Base-by-base conservation (phyloP, 2,888 invertebrate genomes). In the Drosophila planitibia region DNA sequence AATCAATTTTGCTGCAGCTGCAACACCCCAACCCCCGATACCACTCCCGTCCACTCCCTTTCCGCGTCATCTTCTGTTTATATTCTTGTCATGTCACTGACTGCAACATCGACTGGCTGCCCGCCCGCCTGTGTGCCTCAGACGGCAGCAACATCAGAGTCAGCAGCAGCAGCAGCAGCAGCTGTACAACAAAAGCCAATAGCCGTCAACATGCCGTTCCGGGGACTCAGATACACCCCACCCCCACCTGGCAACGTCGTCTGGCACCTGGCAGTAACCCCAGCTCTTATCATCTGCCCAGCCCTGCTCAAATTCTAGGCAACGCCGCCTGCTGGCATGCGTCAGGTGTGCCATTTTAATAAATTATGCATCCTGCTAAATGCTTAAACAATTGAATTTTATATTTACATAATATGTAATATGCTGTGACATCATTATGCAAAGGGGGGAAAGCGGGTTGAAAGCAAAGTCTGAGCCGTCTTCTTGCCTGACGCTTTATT, bases 301-400 rank as follows among this genome's bases (percentile, higher is more conserved):
- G 22, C 33, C n/a, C 59, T 28, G 60, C 25, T 33, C 52, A 47
- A 44, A 60, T 67, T 65, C 77, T 79, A 72, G 79, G 32, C 44
- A 65, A 61, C 70, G 77, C 61, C 76, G 70, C 70, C 84, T 81
- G 89, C 69, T 81, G 79, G 79, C 81, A 79, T 85, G 91, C 82
- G 86, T 82, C 92, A 92, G 92, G 92, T 93, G 93, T 91, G 87
- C 83, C 89, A 85, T 88, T 91, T 91, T 91, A 91, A 92, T 92
- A 92, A 93, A 92, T 92, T 93, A 92, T 92, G 91, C 92, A 92
- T 91, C 85, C 84, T 78, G 86, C 92, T 91, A 91, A 92, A 93
- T 92, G 93, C 89, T 93, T 91, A 92, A 92, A 92, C 90, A 92
- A 92, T 93, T 93, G 91, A 92, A 92, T 92, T 92, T 90, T 81